Percentiles rank a stretch among this genome's conserved stretches.
phyloP scores from a whole-genome alignment of 2,797 vertebrate species.

The Poliocrania exsul region DNA sequence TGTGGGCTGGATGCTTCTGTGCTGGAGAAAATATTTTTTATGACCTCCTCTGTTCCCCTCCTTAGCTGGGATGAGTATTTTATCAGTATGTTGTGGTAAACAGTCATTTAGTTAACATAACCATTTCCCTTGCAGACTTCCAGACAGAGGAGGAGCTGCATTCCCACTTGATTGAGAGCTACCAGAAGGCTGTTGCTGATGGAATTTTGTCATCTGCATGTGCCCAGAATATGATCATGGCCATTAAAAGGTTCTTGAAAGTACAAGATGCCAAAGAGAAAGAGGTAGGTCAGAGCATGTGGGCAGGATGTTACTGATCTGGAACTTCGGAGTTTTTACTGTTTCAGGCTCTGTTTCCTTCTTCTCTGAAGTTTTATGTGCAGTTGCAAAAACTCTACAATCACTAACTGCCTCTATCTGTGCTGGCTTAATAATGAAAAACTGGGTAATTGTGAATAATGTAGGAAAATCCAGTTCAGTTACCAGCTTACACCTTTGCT shows the following conservation, averaged over 20 bases:
- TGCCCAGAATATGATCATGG: constrained; percentile 79
- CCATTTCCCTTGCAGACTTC: constrained; percentile 77
- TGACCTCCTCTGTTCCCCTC: not conserved
- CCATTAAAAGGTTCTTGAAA: constrained; percentile 81
- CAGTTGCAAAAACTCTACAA: not conserved
- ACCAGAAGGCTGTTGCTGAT: constrained; percentile 80
- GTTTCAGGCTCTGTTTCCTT: not conserved
- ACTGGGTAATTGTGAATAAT: not conserved
- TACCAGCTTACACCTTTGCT: not conserved
- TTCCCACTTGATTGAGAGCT: constrained; percentile 79
- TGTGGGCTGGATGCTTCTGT: not conserved
- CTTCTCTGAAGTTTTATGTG: not conserved
- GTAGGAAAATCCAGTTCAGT: not conserved
- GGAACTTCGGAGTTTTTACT: not conserved
- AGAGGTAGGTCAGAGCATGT: constrained; percentile 76
- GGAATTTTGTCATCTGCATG: constrained; percentile 67
- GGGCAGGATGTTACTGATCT: not conserved
- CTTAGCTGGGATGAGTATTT: not conserved
- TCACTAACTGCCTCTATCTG: not conserved
- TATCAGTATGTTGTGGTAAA: not conserved
- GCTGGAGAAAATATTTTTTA: not conserved
- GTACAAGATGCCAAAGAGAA: constrained; percentile 61
- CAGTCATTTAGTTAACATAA: not conserved
- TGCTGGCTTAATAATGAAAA: not conserved
- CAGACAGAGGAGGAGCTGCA: constrained; percentile 86